Evolutionary conservation across 1,140 invertebrate genomes (phyloP).

Genomic region (Leptinotarsa undecemlineata): DNA sequence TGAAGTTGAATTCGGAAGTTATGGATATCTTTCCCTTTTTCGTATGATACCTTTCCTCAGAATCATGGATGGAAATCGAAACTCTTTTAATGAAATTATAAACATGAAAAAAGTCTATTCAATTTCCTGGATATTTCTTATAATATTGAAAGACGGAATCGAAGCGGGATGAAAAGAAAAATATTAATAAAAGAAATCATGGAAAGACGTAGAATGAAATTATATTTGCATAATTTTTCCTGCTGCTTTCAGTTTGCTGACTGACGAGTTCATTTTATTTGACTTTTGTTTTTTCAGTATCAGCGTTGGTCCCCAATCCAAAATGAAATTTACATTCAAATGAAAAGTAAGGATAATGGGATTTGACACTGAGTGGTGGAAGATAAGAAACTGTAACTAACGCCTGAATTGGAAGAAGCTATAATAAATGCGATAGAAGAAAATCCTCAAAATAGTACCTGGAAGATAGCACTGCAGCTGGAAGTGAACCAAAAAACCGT

Average conservation of each 20-base stretch:
- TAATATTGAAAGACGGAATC: slow-evolving; percentile 1
- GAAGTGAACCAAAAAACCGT: too few relatives aligned
- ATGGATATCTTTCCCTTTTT: background rate
- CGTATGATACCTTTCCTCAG: background rate
- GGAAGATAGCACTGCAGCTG: too few relatives aligned
- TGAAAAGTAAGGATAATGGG: background rate
- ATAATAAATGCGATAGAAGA: too few relatives aligned
- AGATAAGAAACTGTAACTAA: too few relatives aligned
- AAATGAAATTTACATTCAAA: background rate
- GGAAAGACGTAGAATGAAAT: background rate
- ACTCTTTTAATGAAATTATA: slow-evolving; percentile 19
- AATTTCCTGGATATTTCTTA: slow-evolving; percentile 20
- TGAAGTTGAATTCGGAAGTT: too few relatives aligned
- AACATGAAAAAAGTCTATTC: slow-evolving; percentile 16
- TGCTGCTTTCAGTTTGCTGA: background rate
- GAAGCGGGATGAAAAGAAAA: background rate
- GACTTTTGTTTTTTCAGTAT: slow-evolving; percentile 1
- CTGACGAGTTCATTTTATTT: background rate
- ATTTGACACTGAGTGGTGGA: background rate
- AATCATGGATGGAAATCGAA: slow-evolving; percentile 1
- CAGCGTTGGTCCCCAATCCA: background rate
- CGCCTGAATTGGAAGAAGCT: too few relatives aligned
- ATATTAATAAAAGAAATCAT: slow-evolving; percentile 12
- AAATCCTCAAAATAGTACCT: too few relatives aligned
- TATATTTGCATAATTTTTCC: slow-evolving; percentile 6